Conservation (phyloP, 2,113 vertebrate genomes). For the Trinectes maculatus region DNA sequence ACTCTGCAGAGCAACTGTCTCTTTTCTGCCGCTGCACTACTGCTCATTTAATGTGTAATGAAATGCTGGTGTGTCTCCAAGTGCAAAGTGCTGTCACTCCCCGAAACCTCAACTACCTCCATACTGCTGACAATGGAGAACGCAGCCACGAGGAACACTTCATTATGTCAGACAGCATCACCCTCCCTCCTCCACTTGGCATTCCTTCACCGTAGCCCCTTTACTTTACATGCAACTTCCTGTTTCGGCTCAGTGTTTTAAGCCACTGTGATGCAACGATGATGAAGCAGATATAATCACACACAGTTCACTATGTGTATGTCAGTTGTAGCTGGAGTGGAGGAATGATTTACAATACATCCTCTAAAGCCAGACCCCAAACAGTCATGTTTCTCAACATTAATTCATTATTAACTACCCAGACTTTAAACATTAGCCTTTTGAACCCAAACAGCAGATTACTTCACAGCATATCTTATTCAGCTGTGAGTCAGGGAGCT, state of each 20-base stretch:
- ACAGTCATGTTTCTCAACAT: no score
- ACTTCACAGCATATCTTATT: background rate
- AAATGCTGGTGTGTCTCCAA: background rate
- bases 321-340: no score
- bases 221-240: constrained; percentile 16
- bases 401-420: no score
- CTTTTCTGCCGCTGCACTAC: background rate
- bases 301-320: background rate
- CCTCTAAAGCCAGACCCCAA: background rate
- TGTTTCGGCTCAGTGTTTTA: background rate
- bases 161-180: constrained; percentile 15
- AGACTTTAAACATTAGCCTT: background rate
- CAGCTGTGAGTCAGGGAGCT: background rate
- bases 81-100: background rate
- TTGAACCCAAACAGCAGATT: background rate
- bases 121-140: constrained; percentile 4
- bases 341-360: background rate
- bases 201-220: background rate
- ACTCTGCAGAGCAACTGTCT: constrained; percentile 12
- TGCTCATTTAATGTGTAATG: constrained; percentile 21
- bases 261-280: background rate
- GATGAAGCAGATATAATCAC: background rate
- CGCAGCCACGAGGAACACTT: background rate
- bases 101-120: background rate
- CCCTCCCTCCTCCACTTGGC: background rate